phyloP scores from a whole-genome alignment of 1,140 invertebrate species.

The Aleiodes sp. region DNA sequence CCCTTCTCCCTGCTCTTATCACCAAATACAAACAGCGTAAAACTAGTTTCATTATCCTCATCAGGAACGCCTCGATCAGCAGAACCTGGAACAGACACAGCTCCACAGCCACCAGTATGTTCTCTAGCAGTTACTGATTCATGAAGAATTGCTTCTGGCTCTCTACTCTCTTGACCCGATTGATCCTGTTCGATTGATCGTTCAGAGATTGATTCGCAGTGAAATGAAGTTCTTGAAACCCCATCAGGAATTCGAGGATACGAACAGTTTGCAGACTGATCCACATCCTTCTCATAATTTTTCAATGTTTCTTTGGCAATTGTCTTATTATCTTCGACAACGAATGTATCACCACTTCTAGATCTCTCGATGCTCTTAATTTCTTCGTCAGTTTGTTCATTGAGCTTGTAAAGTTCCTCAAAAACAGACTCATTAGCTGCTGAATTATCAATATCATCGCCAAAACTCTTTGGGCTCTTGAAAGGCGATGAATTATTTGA shows the following conservation, averaged over 20 bases:
- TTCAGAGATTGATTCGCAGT: too few relatives aligned
- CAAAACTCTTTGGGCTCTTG: slow-evolving; percentile 20
- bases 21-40: neutral
- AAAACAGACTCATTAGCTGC: slow-evolving; percentile 36
- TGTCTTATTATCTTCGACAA: neutral
- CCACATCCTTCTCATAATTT: neutral
- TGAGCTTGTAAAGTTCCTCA: slow-evolving; percentile 40
- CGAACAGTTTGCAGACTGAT: neutral
- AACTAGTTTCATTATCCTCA: neutral
- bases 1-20: neutral
- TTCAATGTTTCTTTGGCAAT: neutral
- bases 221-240: too few relatives aligned
- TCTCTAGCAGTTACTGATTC: neutral
- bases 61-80: neutral
- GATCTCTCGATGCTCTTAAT: slow-evolving; percentile 42
- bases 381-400: slow-evolving; percentile 30
- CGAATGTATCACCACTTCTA: slow-evolving; percentile 14
- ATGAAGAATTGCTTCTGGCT: neutral
- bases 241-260: too few relatives aligned
- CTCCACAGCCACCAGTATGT: too few relatives aligned
- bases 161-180: slow-evolving; percentile 1
- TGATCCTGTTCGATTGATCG: too few relatives aligned
- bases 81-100: neutral
- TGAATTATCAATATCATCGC: slow-evolving; percentile 10
- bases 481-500: slow-evolving; percentile 21